Evolutionary conservation across 2,797 vertebrate species (phyloP).

Genomic region (Ctenopoma kingsleyae): DNA sequence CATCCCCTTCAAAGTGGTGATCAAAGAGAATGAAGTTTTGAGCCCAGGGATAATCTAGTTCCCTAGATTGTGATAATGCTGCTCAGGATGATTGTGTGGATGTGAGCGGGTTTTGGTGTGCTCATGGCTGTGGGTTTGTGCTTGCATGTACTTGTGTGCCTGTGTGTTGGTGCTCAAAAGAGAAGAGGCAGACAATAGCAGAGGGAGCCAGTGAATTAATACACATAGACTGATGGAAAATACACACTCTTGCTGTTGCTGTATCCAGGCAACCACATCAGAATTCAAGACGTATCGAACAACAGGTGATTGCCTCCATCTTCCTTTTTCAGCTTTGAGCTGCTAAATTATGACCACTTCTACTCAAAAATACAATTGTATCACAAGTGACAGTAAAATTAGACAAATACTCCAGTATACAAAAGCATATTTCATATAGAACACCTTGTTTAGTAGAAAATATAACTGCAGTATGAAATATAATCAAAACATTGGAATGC

Average conservation of each 20-base stretch:
- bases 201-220: conserved; percentile 52
- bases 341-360: conserved; percentile 26
- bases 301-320: conserved; percentile 65
- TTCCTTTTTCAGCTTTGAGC: conserved; percentile 38
- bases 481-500: conserved; percentile 12
- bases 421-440: conserved; percentile 11
- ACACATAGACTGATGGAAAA: conserved; percentile 34
- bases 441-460: conserved; percentile 18
- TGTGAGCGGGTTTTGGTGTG: conserved; percentile 50
- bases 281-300: conserved; percentile 60
- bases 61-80: conserved; percentile 84
- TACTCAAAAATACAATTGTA: conserved; percentile 21
- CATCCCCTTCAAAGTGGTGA: conserved; percentile 74
- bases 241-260: conserved; percentile 40
- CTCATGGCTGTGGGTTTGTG: conserved; percentile 19
- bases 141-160: conserved; percentile 30
- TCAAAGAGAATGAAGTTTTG: conserved; percentile 81
- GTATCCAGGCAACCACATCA: conserved; percentile 81
- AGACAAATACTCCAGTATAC: background rate
- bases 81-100: conserved; percentile 73
- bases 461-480: conserved; percentile 28
- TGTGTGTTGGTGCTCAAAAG: conserved; percentile 39
- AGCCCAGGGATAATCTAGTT: conserved; percentile 82
- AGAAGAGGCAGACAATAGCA: conserved; percentile 52
- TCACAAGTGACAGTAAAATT: conserved; percentile 21